These are phyloP conservation scores for Anguilla marmorata DNA, from an alignment of 2,797 vertebrate genomes.

Conservation along the genomic window DNA sequence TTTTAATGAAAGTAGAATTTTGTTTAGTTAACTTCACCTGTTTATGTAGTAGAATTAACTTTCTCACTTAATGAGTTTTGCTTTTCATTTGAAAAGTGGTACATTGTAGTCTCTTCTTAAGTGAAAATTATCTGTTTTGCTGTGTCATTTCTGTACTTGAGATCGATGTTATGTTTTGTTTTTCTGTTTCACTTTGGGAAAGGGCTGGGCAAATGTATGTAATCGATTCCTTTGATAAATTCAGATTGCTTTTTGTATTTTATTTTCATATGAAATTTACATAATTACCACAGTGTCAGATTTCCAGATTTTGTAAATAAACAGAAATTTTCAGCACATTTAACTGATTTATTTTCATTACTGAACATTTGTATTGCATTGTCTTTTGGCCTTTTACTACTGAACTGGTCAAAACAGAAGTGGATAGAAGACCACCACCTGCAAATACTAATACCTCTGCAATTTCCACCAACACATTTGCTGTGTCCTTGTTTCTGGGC, in stretches of 20 bases:
- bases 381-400: neutral
- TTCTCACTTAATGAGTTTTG: too few relatives aligned
- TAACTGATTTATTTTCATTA: neutral
- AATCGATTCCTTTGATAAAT: slow-evolving; percentile 53
- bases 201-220: slow-evolving; percentile 63
- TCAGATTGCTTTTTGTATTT: slow-evolving; percentile 43
- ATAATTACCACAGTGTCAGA: slow-evolving; percentile 58
- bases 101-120: too few relatives aligned
- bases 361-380: neutral
- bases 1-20: too few relatives aligned
- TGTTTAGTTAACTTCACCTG: too few relatives aligned
- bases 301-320: slow-evolving; percentile 67
- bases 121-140: too few relatives aligned
- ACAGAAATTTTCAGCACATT: slow-evolving; percentile 72
- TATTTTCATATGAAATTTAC: slow-evolving; percentile 59
- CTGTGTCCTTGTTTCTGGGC: neutral
- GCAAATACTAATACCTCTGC: neutral
- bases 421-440: neutral
- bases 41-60: too few relatives aligned
- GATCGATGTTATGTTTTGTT: slow-evolving; percentile 43
- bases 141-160: too few relatives aligned
- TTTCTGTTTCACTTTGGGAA: slow-evolving; percentile 40
- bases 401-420: neutral
- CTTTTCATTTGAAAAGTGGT: too few relatives aligned
- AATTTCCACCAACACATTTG: neutral